phyloP scores from a whole-genome alignment of 2,113 vertebrate species.

The Centrocercus urophasianus region DNA sequence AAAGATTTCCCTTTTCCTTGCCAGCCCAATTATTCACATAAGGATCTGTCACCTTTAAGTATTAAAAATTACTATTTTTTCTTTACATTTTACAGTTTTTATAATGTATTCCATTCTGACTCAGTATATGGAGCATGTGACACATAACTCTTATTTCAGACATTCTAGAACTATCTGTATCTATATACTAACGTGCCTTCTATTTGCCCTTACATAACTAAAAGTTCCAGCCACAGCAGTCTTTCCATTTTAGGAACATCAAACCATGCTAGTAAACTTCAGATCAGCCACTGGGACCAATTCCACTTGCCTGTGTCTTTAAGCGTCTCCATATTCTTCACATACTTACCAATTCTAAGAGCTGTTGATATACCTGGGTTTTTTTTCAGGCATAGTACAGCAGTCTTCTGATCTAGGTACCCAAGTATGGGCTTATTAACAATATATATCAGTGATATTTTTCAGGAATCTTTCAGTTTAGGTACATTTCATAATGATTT shows the following conservation, averaged over 20 bases:
- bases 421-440: fast-evolving
- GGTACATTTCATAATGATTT: neutral
- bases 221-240: neutral
- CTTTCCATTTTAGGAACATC: neutral
- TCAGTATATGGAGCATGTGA: neutral
- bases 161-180: neutral
- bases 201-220: neutral
- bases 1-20: slow-evolving; percentile 14
- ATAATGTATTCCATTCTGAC: neutral
- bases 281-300: neutral
- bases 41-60: neutral
- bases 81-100: neutral
- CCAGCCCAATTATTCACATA: neutral
- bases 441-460: neutral
- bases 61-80: neutral
- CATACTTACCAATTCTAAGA: neutral
- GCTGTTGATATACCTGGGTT: neutral
- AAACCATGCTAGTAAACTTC: neutral
- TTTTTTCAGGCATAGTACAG: neutral
- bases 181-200: neutral
- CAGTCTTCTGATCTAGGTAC: neutral
- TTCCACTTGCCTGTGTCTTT: neutral
- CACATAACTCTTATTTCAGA: neutral
- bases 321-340: neutral
- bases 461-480: neutral